A percentile compares a stretch with the other conserved stretches of the same genome.
phyloP scores from a whole-genome alignment of 2,888 invertebrate genomes.

The Ferrisia virgata region DNA sequence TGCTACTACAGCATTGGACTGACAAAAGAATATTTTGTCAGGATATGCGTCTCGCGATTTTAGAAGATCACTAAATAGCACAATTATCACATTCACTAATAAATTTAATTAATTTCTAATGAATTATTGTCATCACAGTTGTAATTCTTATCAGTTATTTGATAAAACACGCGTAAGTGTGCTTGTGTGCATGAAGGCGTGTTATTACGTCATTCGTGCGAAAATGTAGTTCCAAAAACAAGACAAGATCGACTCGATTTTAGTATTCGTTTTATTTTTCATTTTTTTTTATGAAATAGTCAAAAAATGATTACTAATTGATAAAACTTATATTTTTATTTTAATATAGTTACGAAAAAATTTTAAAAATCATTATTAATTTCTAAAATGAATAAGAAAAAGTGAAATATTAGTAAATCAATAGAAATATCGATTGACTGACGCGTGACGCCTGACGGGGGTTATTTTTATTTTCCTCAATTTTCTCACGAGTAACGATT shows the following conservation, averaged over 20 bases:
- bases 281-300: not conserved
- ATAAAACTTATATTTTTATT: no score
- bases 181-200: not conserved
- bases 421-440: no score
- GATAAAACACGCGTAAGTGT: not conserved
- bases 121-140: constrained; percentile 17
- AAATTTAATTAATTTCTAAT: not conserved
- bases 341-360: no score
- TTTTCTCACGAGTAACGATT: no score
- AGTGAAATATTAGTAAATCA: no score
- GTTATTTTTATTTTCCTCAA: no score
- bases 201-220: not conserved
- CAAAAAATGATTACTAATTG: not conserved
- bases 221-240: not conserved
- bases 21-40: not conserved
- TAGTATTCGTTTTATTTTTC: not conserved
- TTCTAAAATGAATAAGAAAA: no score
- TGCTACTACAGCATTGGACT: not conserved
- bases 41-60: not conserved
- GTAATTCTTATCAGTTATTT: not conserved
- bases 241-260: not conserved
- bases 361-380: no score
- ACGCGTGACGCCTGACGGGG: no score
- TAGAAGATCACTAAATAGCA: not conserved
- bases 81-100: not conserved